Percentiles rank a stretch among this genome's conserved stretches.
Conservation (phyloP, 2,888 invertebrate species). For the Temnothorax ravouxi region DNA sequence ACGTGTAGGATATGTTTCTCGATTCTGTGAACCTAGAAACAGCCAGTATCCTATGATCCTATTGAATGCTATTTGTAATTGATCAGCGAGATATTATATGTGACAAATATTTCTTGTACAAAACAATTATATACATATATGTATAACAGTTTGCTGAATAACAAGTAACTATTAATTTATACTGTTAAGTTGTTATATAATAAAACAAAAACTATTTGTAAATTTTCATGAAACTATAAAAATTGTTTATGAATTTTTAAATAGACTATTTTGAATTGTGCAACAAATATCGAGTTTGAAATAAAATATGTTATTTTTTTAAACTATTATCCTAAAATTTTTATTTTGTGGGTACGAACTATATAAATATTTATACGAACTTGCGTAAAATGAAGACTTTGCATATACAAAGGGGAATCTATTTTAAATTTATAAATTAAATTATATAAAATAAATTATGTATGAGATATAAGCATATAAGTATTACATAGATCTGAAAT, state of each 20-base stretch:
- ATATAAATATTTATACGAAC: background rate
- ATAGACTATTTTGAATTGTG: background rate
- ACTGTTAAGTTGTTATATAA: background rate
- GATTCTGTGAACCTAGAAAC: conserved; percentile 18
- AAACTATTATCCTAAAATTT: background rate
- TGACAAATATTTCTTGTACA: background rate
- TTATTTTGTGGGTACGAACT: background rate
- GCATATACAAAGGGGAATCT: background rate
- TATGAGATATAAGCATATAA: background rate
- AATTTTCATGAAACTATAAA: conserved; percentile 6
- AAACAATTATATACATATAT: background rate
- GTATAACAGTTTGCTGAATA: background rate
- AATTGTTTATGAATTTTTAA: background rate
- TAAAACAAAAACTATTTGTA: background rate
- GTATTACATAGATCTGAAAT: background rate
- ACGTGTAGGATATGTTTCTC: conserved; percentile 14
- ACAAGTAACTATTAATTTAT: no score
- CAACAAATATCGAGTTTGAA: background rate
- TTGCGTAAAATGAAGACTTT: background rate
- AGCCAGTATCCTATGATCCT: background rate
- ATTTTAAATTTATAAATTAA: background rate
- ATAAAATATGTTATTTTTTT: background rate
- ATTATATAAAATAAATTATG: background rate
- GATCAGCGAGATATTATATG: background rate
- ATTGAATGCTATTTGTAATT: conserved; percentile 5